Percentiles rank a stretch among this genome's conserved stretches.
phyloP scores from a whole-genome alignment of 1,140 invertebrate genomes.

The Drosophila dunni region DNA sequence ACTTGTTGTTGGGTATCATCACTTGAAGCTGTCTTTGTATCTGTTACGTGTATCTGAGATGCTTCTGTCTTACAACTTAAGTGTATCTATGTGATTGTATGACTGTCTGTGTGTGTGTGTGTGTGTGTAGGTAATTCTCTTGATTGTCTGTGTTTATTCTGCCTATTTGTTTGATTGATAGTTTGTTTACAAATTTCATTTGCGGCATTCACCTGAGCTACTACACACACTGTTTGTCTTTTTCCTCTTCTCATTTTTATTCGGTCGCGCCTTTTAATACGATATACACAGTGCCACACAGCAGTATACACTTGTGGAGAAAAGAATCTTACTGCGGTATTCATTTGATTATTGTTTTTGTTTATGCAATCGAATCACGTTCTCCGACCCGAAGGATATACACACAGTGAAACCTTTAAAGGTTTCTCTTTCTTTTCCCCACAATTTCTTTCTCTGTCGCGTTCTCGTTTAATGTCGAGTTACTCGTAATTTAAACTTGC shows the following conservation, averaged over 20 bases:
- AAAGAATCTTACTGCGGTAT: constrained; percentile 37
- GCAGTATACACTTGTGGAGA: not conserved
- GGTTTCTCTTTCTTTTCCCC: constrained; percentile 12
- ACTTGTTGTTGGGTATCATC: constrained; percentile 39
- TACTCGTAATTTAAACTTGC: constrained; percentile 49
- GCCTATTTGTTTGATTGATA: constrained; percentile 72
- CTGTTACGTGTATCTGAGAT: constrained; percentile 30
- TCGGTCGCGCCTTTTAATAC: constrained; percentile 57
- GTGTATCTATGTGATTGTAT: no score
- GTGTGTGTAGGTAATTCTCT: constrained; percentile 24
- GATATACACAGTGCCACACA: not conserved
- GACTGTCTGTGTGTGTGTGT: not conserved
- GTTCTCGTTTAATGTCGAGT: constrained; percentile 8
- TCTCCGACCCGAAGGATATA: constrained; percentile 47
- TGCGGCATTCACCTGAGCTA: constrained; percentile 49
- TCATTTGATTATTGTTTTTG: constrained; percentile 66
- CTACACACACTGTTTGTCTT: constrained; percentile 11
- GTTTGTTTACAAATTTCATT: constrained; percentile 79
- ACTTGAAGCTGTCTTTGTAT: constrained; percentile 52
- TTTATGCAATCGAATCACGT: constrained; percentile 71
- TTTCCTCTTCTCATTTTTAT: constrained; percentile 5
- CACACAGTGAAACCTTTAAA: constrained; percentile 42
- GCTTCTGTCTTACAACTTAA: constrained; percentile 21
- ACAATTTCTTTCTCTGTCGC: not conserved
- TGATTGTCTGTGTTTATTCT: constrained; percentile 45